Evolutionary conservation across 2,113 vertebrate genomes (phyloP), one percentile per base, ranked within the genome.

Genomic region (Cairina moschata): DNA sequence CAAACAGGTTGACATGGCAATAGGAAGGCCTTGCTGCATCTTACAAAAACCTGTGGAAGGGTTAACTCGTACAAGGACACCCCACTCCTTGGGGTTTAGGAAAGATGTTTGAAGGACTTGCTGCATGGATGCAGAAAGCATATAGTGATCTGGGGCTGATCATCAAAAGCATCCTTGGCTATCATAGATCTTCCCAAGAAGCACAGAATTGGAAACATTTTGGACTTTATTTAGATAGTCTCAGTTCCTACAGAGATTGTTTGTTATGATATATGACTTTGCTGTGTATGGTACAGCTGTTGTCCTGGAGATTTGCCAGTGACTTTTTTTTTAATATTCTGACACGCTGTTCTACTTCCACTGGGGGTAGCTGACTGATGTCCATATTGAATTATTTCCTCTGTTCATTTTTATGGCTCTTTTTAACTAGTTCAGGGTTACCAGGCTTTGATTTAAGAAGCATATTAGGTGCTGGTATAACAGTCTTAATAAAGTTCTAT

Each of bases 251-350:
- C 36, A 83, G 87, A 77, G 40, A 50, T 69, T 66, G 74, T 76
- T 89, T 91, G 32, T 83, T 92, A 59, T 66, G 69, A 91, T 87
- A 8, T 62, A 76, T 87, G 84, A 66, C 62, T 89, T 89, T 83
- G 26, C 74, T 79, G 67, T 21, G 6, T 66, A 62, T 80, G 36
- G 46, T 85, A 66, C 55, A 91, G 71, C 55, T 93, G 75, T 94
- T 90, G 44, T 50, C 63, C 79, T 90, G 93, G 82, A 91, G 29
- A 79, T 44, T 83, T 88, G 59, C 84, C 74, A 62, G 50, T 58
- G 58, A 69, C 31, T 91, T 83, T 87, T 55, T n/a, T 83, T 95
- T 91, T 65, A 76, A 36, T 90, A 77, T 69, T 87, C 58, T 74
- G 62, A 85, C 63, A 85, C 8, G 7, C 42, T 67, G 23, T 76